Percentiles rank a stretch among this genome's conserved stretches.
Conservation (phyloP, 2,888 invertebrate species). For the Rhogogaster chlorosoma region DNA sequence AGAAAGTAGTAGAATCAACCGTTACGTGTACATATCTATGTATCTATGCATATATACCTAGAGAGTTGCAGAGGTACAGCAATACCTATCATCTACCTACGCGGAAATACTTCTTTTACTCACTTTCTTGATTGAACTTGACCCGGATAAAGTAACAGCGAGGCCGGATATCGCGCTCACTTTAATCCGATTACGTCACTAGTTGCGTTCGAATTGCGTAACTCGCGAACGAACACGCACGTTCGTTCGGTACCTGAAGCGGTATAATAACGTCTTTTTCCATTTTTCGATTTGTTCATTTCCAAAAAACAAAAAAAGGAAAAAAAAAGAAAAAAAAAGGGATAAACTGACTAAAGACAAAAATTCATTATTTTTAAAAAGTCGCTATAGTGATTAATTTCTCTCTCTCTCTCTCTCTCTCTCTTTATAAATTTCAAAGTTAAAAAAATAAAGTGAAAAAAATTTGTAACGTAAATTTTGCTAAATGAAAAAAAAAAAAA, state of each 20-base stretch:
- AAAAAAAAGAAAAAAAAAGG: neutral
- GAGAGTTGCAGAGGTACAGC: neutral
- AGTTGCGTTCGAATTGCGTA: constrained; percentile 17
- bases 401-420: too few species aligned
- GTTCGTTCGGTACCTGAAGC: neutral
- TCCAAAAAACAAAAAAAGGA: neutral
- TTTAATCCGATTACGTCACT: constrained; percentile 46
- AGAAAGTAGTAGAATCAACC: neutral
- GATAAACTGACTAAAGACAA: neutral
- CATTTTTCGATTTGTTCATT: neutral
- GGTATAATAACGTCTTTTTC: neutral
- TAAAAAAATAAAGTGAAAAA: too few species aligned
- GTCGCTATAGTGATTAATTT: too few species aligned
- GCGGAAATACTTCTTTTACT: constrained; percentile 50
- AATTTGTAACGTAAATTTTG: neutral
- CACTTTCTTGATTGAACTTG: constrained; percentile 61
- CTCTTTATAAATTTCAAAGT: too few species aligned
- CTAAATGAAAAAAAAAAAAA: neutral
- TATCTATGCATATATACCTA: neutral
- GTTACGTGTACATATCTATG: neutral
- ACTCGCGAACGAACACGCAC: neutral
- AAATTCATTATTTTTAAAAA: neutral
- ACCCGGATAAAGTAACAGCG: constrained; percentile 38
- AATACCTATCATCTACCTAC: constrained; percentile 11
- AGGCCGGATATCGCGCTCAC: constrained; percentile 27